Conservation (phyloP, 92 coral and sea anemone genomes). For the Zoanthus gigantus region DNA sequence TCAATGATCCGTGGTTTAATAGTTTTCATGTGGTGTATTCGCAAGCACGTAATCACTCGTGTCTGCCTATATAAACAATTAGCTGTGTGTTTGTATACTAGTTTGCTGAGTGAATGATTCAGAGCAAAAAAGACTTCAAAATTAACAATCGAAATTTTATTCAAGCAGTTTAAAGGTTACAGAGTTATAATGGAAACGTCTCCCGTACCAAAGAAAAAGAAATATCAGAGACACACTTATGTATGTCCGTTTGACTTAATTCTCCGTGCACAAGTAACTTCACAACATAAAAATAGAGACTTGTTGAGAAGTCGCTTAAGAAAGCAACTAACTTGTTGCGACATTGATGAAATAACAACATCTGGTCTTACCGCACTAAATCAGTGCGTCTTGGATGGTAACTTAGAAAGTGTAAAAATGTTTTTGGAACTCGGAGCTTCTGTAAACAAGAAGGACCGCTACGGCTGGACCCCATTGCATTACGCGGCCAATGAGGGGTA, state of each 20-base stretch:
- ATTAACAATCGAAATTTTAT: background rate
- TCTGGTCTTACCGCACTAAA: slow-evolving; percentile 94
- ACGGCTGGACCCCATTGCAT: slow-evolving; percentile 93
- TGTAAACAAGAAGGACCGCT: slow-evolving; percentile 84
- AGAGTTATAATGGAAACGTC: slow-evolving; percentile 5
- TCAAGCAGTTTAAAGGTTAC: background rate
- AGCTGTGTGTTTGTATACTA: background rate
- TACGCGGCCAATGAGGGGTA: slow-evolving; percentile 98
- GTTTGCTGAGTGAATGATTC: background rate
- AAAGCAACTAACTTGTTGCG: slow-evolving; percentile 77
- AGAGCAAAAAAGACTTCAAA: background rate
- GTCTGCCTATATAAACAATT: background rate
- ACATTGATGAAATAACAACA: slow-evolving; percentile 86
- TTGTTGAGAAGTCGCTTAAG: slow-evolving; percentile 67
- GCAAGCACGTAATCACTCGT: background rate
- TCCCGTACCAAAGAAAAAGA: slow-evolving; percentile 24
- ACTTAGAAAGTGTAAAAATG: slow-evolving; percentile 81
- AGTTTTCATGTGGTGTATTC: background rate
- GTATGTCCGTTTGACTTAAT: slow-evolving; percentile 74
- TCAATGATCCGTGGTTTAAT: background rate
- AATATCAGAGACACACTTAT: slow-evolving; percentile 3
- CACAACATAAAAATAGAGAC: slow-evolving; percentile 71
- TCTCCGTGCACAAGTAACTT: slow-evolving; percentile 69
- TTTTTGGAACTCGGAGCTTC: slow-evolving; percentile 91
- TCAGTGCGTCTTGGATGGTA: slow-evolving; percentile 95